phyloP scores from a whole-genome alignment of 2,113 vertebrate genomes.

The Podarcis cretensis region DNA sequence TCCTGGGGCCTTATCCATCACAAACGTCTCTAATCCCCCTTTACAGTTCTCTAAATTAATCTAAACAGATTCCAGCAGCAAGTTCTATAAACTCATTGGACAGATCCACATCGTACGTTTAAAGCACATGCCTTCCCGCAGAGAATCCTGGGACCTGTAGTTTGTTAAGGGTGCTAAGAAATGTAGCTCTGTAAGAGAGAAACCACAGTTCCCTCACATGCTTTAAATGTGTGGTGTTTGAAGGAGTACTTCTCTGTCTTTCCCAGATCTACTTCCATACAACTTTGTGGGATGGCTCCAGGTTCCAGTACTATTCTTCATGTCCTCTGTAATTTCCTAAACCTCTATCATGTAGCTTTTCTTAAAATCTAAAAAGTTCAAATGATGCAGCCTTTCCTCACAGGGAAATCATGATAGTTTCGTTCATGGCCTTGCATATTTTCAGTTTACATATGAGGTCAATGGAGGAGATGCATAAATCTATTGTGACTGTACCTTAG shows the following conservation, averaged over 20 bases:
- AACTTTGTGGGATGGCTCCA: no score
- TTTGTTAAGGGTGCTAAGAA: no score
- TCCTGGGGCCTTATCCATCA: background rate
- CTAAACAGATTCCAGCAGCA: background rate
- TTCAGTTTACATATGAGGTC: background rate
- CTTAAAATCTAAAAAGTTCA: background rate
- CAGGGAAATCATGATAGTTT: background rate
- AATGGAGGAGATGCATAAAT: background rate
- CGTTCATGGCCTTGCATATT: background rate
- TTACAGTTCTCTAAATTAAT: background rate
- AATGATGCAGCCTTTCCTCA: background rate
- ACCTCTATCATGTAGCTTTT: background rate
- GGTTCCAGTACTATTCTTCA: background rate
- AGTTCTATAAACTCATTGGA: background rate
- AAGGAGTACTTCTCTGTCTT: no score
- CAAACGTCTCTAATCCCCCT: background rate
- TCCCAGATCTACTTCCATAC: no score
- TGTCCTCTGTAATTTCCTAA: background rate
- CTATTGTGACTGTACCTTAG: background rate
- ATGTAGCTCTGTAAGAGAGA: no score
- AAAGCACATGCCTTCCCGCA: no score
- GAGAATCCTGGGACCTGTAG: no score
- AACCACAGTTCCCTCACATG: no score
- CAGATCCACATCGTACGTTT: no score
- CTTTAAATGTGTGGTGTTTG: no score